A percentile compares a stretch with the other conserved stretches of the same genome.
These are phyloP conservation scores for Quadriops clusia DNA, from an alignment of 2,888 invertebrate species.

Conservation along the genomic window DNA sequence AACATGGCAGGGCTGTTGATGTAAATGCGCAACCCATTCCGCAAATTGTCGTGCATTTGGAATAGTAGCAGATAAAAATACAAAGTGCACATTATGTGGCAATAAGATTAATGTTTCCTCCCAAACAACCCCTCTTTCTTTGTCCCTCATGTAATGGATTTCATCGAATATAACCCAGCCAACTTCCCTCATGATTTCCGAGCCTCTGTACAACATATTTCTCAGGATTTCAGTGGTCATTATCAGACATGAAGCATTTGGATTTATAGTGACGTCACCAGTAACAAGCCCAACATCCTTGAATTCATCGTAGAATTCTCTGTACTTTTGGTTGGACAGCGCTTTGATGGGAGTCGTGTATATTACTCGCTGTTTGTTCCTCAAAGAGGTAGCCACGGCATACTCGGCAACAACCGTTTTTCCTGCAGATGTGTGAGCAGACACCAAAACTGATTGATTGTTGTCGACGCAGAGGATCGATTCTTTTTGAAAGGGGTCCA, in stretches of 20 bases:
- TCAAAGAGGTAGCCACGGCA: slow-evolving; percentile 88
- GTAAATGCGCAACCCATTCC: slow-evolving; percentile 89
- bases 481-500: slow-evolving; percentile 97
- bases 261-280: slow-evolving; percentile 98
- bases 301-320: slow-evolving; percentile 95
- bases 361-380: slow-evolving; percentile 93
- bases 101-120: slow-evolving; percentile 96
- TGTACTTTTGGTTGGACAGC: slow-evolving; percentile 96
- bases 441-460: slow-evolving; percentile 94
- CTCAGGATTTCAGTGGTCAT: slow-evolving; percentile 99
- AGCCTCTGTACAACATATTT: slow-evolving; percentile 97
- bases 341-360: slow-evolving; percentile 99
- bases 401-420: slow-evolving; percentile 99
- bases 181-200: slow-evolving; percentile 97
- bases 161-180: slow-evolving; percentile 99
- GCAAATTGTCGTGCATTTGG: slow-evolving; percentile 96
- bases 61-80: slow-evolving; percentile 97
- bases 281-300: slow-evolving; percentile 97
- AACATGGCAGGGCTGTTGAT: slow-evolving; percentile 95
- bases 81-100: slow-evolving; percentile 95
- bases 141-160: slow-evolving; percentile 99
- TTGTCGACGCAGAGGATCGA: slow-evolving; percentile 95
- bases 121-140: slow-evolving; percentile 99
- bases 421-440: slow-evolving; percentile 98
- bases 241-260: slow-evolving; percentile 92